phyloP scores from a whole-genome alignment of 2,797 vertebrate genomes.

The Cetoscarus ocellatus region DNA sequence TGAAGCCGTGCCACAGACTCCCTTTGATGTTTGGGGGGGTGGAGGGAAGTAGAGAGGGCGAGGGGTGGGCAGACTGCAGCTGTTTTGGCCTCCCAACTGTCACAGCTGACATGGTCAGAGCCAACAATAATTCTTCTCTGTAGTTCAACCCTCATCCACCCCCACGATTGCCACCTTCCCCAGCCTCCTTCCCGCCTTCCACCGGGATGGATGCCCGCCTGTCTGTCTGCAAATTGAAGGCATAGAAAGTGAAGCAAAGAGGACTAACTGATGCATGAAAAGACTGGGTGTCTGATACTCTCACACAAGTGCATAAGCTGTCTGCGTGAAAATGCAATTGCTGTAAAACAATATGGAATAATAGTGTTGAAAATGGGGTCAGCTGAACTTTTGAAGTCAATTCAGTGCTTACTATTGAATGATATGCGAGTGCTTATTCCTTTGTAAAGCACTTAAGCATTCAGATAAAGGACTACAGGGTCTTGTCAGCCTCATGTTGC shows the following conservation, averaged over 20 bases:
- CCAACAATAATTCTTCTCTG: slow-evolving; percentile 71
- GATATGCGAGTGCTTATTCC: slow-evolving; percentile 13
- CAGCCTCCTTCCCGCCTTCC: slow-evolving; percentile 5
- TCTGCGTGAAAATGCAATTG: slow-evolving; percentile 38
- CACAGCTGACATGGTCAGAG: slow-evolving; percentile 72
- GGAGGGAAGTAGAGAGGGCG: slow-evolving; percentile 26
- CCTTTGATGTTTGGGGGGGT: slow-evolving; percentile 73
- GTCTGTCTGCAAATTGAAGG: slow-evolving; percentile 33
- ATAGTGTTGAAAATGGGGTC: slow-evolving; percentile 9
- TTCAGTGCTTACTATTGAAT: slow-evolving; percentile 13
- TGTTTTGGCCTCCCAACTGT: slow-evolving; percentile 76
- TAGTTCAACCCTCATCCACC: slow-evolving; percentile 40
- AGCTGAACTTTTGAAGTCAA: slow-evolving; percentile 11
- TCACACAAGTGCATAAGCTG: slow-evolving; percentile 12
- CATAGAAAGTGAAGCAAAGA: slow-evolving; percentile 28
- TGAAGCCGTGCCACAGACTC: slow-evolving; percentile 68
- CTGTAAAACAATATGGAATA: slow-evolving; percentile 3
- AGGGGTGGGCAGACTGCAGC: slow-evolving; percentile 66
- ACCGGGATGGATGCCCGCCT: slow-evolving; percentile 26
- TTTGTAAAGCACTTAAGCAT: slow-evolving; percentile 15
- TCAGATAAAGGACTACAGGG: slow-evolving; percentile 9
- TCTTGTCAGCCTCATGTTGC: slow-evolving; percentile 33
- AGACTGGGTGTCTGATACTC: slow-evolving; percentile 15
- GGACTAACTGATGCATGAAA: slow-evolving; percentile 24
- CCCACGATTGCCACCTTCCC: slow-evolving; percentile 8